phyloP scores from a whole-genome alignment of 2,113 vertebrate genomes.

The Astatoreochromis straeleni region DNA sequence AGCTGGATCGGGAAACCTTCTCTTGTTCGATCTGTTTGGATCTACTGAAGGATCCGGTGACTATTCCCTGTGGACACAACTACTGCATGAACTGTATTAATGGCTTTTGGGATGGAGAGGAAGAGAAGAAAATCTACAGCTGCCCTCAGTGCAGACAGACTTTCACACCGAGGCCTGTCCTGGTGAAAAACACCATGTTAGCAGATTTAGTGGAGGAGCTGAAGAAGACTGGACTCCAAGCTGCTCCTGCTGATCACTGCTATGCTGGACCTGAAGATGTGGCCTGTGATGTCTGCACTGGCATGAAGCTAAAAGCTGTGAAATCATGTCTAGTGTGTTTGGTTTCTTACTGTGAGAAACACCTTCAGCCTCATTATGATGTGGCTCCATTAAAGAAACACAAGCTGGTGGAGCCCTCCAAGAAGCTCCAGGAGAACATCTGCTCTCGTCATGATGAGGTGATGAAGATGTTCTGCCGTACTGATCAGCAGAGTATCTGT shows the following conservation, averaged over 20 bases:
- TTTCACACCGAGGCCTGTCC: fast-evolving
- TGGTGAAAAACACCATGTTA: fast-evolving
- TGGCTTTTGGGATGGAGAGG: fast-evolving
- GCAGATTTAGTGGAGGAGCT: fast-evolving
- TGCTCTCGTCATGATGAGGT: too few species aligned
- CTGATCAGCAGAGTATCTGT: too few species aligned
- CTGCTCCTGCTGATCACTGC: not conserved
- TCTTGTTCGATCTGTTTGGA: not conserved
- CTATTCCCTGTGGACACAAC: not conserved
- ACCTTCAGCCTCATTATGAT: not conserved
- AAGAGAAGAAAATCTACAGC: fast-evolving
- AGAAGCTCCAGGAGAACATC: too few species aligned
- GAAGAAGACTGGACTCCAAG: not conserved
- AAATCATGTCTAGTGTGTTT: fast-evolving
- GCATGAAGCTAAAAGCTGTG: fast-evolving
- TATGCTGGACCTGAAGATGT: not conserved
- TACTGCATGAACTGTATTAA: fast-evolving
- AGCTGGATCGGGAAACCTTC: not conserved
- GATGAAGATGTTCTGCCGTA: too few species aligned
- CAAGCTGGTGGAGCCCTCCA: not conserved
- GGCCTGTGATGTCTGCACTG: fast-evolving
- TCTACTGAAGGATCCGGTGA: fast-evolving
- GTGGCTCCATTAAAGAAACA: not conserved
- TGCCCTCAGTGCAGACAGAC: not conserved
- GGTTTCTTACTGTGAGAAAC: not conserved